Conservation (phyloP, 2,888 invertebrate species). For the Mechanitis mazaeus region DNA sequence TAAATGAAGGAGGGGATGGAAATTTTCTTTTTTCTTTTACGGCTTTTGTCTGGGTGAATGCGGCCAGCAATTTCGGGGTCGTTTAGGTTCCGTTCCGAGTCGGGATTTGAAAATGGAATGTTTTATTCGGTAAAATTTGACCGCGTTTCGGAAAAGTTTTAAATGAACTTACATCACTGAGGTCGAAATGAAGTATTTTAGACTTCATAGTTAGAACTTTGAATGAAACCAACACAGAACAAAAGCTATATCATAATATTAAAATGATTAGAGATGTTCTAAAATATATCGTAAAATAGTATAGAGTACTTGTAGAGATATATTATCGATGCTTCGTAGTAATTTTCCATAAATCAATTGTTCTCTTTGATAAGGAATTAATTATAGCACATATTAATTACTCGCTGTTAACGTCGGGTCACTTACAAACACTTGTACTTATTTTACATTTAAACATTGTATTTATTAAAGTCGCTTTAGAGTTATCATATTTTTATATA, state of each 20-base stretch:
- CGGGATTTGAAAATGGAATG: constrained; percentile 63
- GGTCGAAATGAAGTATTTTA: too few species aligned
- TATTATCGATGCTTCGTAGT: constrained; percentile 26
- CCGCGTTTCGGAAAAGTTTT: constrained; percentile 30
- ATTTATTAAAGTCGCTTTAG: too few species aligned
- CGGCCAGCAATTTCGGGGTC: constrained; percentile 75
- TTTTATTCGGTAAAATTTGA: constrained; percentile 41
- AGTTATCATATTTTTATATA: too few species aligned
- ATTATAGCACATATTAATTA: constrained; percentile 37
- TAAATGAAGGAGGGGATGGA: constrained; percentile 71
- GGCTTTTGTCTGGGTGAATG: constrained; percentile 76
- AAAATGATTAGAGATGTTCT: too few species aligned
- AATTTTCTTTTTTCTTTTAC: constrained; percentile 75
- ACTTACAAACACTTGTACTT: constrained; percentile 14
- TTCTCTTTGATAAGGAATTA: constrained; percentile 43
- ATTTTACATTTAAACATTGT: too few species aligned
- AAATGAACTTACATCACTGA: constrained; percentile 3
- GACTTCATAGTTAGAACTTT: too few species aligned
- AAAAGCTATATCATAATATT: too few species aligned
- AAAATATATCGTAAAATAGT: constrained; percentile 8
- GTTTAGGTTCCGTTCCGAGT: constrained; percentile 63
- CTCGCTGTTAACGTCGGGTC: constrained; percentile 31
- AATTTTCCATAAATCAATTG: constrained; percentile 44
- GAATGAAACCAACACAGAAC: too few species aligned
- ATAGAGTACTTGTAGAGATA: constrained; percentile 7